These are phyloP conservation scores for Lapara coniferarum DNA, from an alignment of 2,888 invertebrate species.

Conservation along the genomic window DNA sequence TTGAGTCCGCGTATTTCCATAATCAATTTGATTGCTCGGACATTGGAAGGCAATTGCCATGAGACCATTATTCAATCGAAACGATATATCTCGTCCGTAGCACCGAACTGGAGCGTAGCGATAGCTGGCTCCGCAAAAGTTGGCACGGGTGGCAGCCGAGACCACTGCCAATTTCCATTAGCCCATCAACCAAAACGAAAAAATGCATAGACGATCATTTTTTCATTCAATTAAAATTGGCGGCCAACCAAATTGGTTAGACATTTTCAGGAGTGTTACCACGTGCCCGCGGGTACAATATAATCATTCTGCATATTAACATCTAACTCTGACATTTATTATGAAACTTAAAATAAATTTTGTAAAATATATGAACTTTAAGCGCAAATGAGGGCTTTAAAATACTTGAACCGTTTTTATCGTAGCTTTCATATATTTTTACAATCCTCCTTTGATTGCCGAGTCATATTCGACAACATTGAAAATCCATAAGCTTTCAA, in stretches of 20 bases:
- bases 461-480: conserved; percentile 70
- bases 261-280: conserved; percentile 38
- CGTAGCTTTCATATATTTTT: conserved; percentile 28
- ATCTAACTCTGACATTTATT: neutral
- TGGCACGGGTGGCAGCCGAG: conserved; percentile 76
- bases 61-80: conserved; percentile 80
- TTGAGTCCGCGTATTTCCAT: conserved; percentile 43
- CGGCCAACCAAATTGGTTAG: conserved; percentile 70
- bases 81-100: conserved; percentile 75
- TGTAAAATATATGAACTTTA: no score
- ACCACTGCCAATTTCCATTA: conserved; percentile 84
- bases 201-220: conserved; percentile 82
- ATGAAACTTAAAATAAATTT: neutral
- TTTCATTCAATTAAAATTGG: conserved; percentile 84
- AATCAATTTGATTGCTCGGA: conserved; percentile 53
- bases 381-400: neutral
- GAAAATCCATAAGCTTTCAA: conserved; percentile 83
- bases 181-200: conserved; percentile 83
- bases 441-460: conserved; percentile 62
- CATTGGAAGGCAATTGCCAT: conserved; percentile 70
- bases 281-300: neutral
- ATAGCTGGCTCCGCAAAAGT: conserved; percentile 81
- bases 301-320: neutral
- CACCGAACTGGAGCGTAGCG: conserved; percentile 76
- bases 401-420: neutral